A percentile compares a stretch with the other conserved stretches of the same genome.
phyloP scores from a whole-genome alignment of 2,113 vertebrate species.

The Papio anubis region DNA sequence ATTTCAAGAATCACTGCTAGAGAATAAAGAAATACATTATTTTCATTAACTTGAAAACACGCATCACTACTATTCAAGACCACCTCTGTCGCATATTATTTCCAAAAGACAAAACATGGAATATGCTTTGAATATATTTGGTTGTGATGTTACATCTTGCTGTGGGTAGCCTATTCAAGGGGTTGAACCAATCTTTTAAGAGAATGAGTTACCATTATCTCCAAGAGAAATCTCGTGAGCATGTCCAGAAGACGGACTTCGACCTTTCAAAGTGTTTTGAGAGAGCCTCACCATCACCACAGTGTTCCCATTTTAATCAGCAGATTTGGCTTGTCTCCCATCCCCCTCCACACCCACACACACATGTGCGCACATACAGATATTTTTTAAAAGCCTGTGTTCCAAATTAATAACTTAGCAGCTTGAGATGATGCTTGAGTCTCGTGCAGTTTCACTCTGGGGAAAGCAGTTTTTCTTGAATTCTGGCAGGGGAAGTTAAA shows the following conservation, averaged over 20 bases:
- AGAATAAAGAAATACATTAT: neutral
- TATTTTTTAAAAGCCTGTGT: neutral
- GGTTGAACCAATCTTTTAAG: neutral
- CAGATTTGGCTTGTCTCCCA: neutral
- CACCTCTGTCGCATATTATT: neutral
- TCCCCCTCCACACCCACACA: neutral
- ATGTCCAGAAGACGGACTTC: neutral
- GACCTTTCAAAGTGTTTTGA: neutral
- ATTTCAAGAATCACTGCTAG: neutral
- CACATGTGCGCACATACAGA: rapidly evolving
- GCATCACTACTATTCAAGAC: neutral
- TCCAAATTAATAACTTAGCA: neutral
- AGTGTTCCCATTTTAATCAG: neutral
- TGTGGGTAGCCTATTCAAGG: neutral
- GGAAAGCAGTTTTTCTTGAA: constrained; percentile 51
- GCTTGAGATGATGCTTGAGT: neutral
- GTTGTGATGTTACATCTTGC: neutral
- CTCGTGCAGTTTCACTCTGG: constrained; percentile 46
- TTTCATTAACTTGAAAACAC: neutral
- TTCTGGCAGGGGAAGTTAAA: constrained; percentile 42
- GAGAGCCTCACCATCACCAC: neutral
- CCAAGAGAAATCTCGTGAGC: neutral
- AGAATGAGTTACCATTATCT: neutral
- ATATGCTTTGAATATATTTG: neutral
- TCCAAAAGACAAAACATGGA: neutral